These are phyloP conservation scores for Unio pictorum DNA, from an alignment of 2,888 invertebrate species.

Conservation along the genomic window DNA sequence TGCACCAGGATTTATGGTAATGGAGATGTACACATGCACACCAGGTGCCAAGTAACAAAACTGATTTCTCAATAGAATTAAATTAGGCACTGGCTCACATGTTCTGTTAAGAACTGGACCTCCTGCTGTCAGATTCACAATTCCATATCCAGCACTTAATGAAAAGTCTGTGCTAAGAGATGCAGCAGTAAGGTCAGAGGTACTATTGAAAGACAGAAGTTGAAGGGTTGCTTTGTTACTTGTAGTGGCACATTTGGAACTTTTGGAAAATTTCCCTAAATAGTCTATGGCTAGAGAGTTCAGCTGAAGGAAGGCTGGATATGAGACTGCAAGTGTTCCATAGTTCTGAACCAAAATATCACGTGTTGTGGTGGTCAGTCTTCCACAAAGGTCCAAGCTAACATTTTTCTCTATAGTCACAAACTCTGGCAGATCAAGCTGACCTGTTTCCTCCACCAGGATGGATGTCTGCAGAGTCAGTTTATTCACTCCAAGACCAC, in stretches of 20 bases:
- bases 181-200: background rate
- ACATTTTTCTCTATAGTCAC: constrained; percentile 35
- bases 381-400: constrained; percentile 44
- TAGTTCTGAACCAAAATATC: constrained; percentile 27
- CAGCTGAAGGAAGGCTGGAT: constrained; percentile 30
- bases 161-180: constrained; percentile 13
- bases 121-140: constrained; percentile 6
- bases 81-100: background rate
- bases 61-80: constrained; percentile 34
- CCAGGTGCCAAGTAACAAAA: constrained; percentile 36
- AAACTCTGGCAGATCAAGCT: constrained; percentile 38
- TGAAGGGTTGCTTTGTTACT: constrained; percentile 13
- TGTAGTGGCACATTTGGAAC: constrained; percentile 27
- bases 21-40: constrained; percentile 24
- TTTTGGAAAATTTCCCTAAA: constrained; percentile 27
- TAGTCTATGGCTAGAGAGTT: constrained; percentile 32
- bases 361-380: constrained; percentile 27
- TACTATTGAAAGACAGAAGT: constrained; percentile 24
- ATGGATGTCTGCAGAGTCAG: constrained; percentile 28
- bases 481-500: constrained; percentile 8
- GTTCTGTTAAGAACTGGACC: constrained; percentile 19
- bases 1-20: constrained; percentile 45
- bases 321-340: constrained; percentile 31
- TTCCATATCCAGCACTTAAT: constrained; percentile 18
- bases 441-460: constrained; percentile 29